phyloP scores from a whole-genome alignment of 2,888 invertebrate genomes.

The Belgica antarctica region DNA sequence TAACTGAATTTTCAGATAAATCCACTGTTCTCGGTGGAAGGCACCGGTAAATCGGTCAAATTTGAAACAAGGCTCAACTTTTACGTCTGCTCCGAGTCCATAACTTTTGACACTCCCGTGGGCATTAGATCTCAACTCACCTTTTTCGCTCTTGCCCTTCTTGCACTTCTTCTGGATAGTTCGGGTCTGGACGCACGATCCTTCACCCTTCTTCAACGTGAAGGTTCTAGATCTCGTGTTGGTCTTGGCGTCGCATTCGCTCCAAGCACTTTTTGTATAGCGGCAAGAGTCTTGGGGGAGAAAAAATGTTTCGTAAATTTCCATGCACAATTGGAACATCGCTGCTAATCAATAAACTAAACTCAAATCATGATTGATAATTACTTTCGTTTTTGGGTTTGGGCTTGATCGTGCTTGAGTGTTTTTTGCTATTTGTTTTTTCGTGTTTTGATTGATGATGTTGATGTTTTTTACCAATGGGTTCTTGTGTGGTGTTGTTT shows the following conservation, averaged over 20 bases:
- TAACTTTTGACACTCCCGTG: no score
- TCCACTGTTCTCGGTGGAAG: no score
- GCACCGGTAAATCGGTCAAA: no score
- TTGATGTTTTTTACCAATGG: slow-evolving; percentile 47
- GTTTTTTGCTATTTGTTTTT: slow-evolving; percentile 45
- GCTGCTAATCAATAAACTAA: background rate
- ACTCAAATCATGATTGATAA: background rate
- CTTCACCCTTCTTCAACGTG: slow-evolving; percentile 81
- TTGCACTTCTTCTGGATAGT: slow-evolving; percentile 89
- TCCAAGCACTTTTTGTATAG: slow-evolving; percentile 84
- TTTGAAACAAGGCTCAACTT: no score
- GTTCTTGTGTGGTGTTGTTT: slow-evolving; percentile 40
- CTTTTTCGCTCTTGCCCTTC: slow-evolving; percentile 64
- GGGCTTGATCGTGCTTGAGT: slow-evolving; percentile 43
- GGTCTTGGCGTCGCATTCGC: slow-evolving; percentile 80
- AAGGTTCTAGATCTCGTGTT: slow-evolving; percentile 79
- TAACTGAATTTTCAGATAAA: no score
- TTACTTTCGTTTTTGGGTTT: slow-evolving; percentile 43
- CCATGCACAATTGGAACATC: background rate
- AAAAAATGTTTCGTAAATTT: background rate
- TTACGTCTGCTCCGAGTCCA: no score
- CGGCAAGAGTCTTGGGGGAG: slow-evolving; percentile 66
- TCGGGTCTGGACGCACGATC: slow-evolving; percentile 77
- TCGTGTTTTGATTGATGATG: slow-evolving; percentile 50
- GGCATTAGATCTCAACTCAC: no score